Conservation (phyloP, 1,140 invertebrate species). For the Homalodisca vitripennis region DNA sequence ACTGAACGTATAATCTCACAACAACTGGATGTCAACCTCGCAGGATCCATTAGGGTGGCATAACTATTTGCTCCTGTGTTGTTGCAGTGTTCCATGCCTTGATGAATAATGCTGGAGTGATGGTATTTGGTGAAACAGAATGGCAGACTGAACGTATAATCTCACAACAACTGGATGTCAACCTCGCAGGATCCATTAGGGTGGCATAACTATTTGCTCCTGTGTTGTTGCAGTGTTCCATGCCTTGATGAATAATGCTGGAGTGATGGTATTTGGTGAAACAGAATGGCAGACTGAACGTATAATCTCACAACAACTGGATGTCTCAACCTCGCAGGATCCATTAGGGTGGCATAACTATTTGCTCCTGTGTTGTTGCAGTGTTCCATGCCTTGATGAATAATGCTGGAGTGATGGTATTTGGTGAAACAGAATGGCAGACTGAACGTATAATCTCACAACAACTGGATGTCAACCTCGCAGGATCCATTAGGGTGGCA, state of each 20-base stretch:
- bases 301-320: conserved; percentile 68
- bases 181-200: too few relatives aligned
- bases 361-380: conserved; percentile 69
- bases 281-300: conserved; percentile 81
- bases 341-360: conserved; percentile 69
- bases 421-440: too few relatives aligned
- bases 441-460: too few relatives aligned
- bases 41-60: too few relatives aligned
- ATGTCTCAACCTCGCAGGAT: conserved; percentile 84
- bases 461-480: too few relatives aligned
- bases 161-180: too few relatives aligned
- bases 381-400: conserved; percentile 45
- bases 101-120: conserved; percentile 89
- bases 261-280: conserved; percentile 84
- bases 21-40: too few relatives aligned
- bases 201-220: background rate
- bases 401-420: too few relatives aligned
- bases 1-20: too few relatives aligned
- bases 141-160: too few relatives aligned
- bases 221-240: conserved; percentile 54
- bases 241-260: conserved; percentile 84
- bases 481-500: too few relatives aligned
- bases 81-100: conserved; percentile 62
- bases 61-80: background rate
- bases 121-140: too few relatives aligned